Base-by-base conservation (phyloP, 1,140 invertebrate genomes). In the Ceratina japonica region DNA sequence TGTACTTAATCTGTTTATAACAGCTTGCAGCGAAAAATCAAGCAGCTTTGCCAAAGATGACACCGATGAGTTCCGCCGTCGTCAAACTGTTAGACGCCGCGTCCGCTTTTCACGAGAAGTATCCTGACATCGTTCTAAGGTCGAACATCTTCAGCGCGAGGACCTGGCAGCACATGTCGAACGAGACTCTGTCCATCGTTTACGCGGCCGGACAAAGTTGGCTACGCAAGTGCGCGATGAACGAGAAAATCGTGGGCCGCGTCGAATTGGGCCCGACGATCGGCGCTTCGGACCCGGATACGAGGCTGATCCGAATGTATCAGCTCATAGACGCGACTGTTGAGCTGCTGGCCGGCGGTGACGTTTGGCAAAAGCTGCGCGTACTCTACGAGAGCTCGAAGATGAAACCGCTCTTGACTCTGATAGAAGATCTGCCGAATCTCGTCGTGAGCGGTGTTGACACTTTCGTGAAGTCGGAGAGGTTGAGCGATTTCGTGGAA, bases 361-460 rank as follows among this genome's bases (percentile, higher is more conserved):
- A 92, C 62, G 63, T 83, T 52, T 92, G 91, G 91, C 87, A 88
- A 24, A 91, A 90, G 54, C 65, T 90, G 16, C 77, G 87, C 5
- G 58, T 49, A 13, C 76, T 85, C 5, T 87, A 90, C 69, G 89
- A 91, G 8, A 81, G 72, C 16, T 87, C 91, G 1, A 87, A 83
- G 65, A 68, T 91, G 8, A 86, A 88, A 68, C 70, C 88, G 0
- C 8, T 91, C 10, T 70, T 91, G 18, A 89, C 83, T n/a, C 75
- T 92, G 15, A 73, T 89, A 4, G 91, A 92, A 51, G 91, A 92
- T 49, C 68, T 87, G 27, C 91, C 91, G 13, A 92, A 90, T 87
- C 72, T 92, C 10, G 73, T 84, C 1, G 71, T 91, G 49, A 89
- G 89, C 5, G 62, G 76, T 13, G 66, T 88, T 18, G 87, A 92